These are phyloP conservation scores for Varanus salvator DNA, from an alignment of 2,113 vertebrate species.

Conservation along the genomic window DNA sequence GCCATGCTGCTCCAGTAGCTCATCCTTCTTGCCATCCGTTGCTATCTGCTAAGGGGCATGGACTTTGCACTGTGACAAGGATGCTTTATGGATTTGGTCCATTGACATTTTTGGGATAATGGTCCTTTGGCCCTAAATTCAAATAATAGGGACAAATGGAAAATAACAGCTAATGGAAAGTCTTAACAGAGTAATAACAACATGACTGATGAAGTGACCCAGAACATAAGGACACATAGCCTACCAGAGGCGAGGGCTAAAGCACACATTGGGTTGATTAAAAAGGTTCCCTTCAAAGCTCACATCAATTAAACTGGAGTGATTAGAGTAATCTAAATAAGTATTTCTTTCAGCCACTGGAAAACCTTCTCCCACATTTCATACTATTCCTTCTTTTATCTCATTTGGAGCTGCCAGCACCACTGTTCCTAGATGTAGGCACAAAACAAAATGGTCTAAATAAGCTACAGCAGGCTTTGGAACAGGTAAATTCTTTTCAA, in stretches of 20 bases:
- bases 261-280: background rate
- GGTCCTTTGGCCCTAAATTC: background rate
- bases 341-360: background rate
- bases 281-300: background rate
- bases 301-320: background rate
- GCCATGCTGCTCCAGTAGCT: background rate
- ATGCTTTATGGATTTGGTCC: background rate
- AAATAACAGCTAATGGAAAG: background rate
- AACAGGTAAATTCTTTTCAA: background rate
- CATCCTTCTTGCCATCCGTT: background rate
- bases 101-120: background rate
- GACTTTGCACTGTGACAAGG: conserved; percentile 36
- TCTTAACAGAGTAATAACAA: background rate
- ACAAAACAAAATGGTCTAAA: background rate
- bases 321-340: background rate
- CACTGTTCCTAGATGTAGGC: background rate
- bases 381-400: background rate
- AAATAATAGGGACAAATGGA: background rate
- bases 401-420: background rate
- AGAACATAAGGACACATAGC: background rate
- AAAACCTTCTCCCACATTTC: background rate
- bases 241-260: background rate
- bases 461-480: background rate
- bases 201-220: background rate
- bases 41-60: background rate